Conservation (phyloP, 1,140 invertebrate genomes). For the Eurosta solidaginis region DNA sequence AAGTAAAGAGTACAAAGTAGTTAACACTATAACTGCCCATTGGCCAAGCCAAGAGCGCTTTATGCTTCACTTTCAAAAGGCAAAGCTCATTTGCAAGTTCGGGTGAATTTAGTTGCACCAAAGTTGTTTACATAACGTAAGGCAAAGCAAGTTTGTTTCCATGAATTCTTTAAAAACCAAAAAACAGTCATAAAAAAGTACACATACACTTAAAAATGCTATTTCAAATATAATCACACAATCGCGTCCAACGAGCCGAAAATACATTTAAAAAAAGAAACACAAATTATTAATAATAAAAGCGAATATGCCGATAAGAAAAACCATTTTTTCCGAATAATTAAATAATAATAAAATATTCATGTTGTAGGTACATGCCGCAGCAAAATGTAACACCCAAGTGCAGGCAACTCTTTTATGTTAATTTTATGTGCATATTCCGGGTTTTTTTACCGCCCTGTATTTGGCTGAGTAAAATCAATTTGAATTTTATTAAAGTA, state of each 20-base stretch:
- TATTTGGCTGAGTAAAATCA: background rate
- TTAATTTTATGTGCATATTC: no score
- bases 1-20: no score
- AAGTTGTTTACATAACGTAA: background rate
- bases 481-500: constrained; percentile 12
- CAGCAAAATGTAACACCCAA: no score
- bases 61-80: no score
- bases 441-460: background rate
- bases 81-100: no score
- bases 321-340: background rate
- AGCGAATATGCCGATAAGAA: background rate
- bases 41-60: no score
- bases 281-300: background rate
- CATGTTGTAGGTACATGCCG: background rate
- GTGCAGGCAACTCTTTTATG: no score
- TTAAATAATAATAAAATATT: background rate
- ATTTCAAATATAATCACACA: no score
- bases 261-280: background rate
- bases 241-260: background rate
- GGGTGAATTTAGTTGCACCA: no score
- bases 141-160: background rate
- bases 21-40: no score
- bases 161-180: background rate
- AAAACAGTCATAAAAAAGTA: no score
- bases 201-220: no score